Percentiles rank a stretch among this genome's conserved stretches.
Evolutionary conservation across 2,888 invertebrate genomes (phyloP).

Genomic region (Ophion obscuratus): DNA sequence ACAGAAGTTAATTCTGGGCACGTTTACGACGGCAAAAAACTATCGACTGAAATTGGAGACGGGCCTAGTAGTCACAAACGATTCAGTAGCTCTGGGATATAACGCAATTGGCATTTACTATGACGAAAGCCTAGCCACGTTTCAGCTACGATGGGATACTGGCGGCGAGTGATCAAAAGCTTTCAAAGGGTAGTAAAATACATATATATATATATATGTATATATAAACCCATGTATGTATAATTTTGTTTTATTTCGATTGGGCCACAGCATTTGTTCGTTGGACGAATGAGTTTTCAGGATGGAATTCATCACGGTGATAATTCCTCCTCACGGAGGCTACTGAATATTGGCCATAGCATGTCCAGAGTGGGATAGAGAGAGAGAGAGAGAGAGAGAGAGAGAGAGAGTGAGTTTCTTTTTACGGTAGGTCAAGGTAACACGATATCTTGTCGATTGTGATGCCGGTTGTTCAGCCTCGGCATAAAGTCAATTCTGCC

Average conservation of each 20-base stretch:
- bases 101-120: conserved; percentile 28
- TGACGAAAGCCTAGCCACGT: conserved; percentile 47
- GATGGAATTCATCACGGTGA: conserved; percentile 80
- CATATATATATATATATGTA: not conserved
- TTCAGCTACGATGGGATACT: conserved; percentile 72
- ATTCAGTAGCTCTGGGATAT: conserved; percentile 24
- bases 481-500: conserved; percentile 33
- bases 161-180: conserved; percentile 79
- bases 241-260: conserved; percentile 16
- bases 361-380: conserved; percentile 43
- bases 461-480: conserved; percentile 50
- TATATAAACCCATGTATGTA: conserved; percentile 11
- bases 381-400: conserved; percentile 36
- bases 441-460: conserved; percentile 70
- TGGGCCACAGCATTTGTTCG: conserved; percentile 33
- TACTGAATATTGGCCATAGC: conserved; percentile 78
- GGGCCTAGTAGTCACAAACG: conserved; percentile 72
- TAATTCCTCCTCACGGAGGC: conserved; percentile 76
- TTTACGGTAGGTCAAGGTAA: conserved; percentile 72
- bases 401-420: conserved; percentile 9
- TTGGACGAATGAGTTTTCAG: conserved; percentile 74
- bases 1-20: conserved; percentile 78
- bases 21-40: conserved; percentile 83
- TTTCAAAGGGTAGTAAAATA: conserved; percentile 48
- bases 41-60: conserved; percentile 82